These are phyloP conservation scores for Aurelia aurita DNA, from an alignment of 30 jellyfish, hydroid and myxozoan genomes.

Conservation along the genomic window DNA sequence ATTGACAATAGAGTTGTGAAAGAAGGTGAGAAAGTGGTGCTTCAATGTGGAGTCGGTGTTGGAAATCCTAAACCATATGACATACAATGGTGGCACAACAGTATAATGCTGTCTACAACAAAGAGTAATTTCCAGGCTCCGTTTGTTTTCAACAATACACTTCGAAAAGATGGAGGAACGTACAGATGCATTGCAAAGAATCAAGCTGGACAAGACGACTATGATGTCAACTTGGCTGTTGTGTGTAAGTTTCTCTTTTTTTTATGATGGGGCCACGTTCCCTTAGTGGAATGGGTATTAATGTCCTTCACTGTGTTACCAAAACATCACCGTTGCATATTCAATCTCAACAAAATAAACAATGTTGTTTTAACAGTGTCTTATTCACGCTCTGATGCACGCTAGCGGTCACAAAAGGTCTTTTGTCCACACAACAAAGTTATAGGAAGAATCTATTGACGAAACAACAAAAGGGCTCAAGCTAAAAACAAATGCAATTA, in stretches of 20 bases:
- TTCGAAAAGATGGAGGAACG: conserved; percentile 60
- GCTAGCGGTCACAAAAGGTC: no score
- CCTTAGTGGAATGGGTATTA: no score
- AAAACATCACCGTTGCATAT: no score
- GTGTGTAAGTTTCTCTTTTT: conserved; percentile 33
- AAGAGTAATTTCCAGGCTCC: conserved; percentile 57
- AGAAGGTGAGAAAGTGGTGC: conserved; percentile 70
- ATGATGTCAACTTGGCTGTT: conserved; percentile 38
- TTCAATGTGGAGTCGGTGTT: conserved; percentile 72
- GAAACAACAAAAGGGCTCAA: no score
- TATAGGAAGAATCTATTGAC: no score
- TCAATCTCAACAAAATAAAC: no score
- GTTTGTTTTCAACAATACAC: conserved; percentile 57
- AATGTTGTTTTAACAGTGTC: no score
- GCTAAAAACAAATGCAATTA: no score
- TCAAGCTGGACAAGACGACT: conserved; percentile 53
- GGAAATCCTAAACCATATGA: conserved; percentile 91
- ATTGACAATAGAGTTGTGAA: conserved; percentile 27
- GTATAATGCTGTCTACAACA: conserved; percentile 27
- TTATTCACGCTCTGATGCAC: no score
- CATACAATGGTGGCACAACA: conserved; percentile 86
- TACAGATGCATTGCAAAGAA: conserved; percentile 81
- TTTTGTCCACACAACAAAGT: no score
- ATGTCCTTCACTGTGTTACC: no score
- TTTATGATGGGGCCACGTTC: no score